Evolutionary conservation across 2,797 vertebrate species (phyloP), one percentile per base, ranked within the genome.

Genomic region (Fistularia tabacaria): DNA sequence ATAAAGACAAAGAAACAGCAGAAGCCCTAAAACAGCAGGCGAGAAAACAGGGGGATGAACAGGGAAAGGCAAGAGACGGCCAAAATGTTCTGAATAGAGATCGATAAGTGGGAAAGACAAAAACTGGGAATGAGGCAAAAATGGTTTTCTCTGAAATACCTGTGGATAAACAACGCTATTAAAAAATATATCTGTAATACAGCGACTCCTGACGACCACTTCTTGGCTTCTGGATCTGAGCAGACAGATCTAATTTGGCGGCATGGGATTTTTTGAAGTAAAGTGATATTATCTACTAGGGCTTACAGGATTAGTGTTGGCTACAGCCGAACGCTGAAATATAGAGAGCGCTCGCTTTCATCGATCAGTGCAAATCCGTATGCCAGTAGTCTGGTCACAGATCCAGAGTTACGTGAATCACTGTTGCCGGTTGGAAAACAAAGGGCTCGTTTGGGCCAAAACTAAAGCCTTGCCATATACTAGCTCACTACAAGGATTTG

Each of bases 201-300:
- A 65, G 10, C 15, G 44, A 25, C 10, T 49, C 56, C 40, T 9
- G 2, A 11, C 8, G 6, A 45, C 49, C 8, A 11, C 57, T 14
- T 13, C 56, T 62, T 65, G 49, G 56, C 62, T 47, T 50, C 38
- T 44, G 46, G 49, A 72, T 77, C 54, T 5, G 5, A 69, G 59
- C 39, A 40, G 7, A 8, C 39, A 25, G 25, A 25, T 2, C 25
- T 25, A 25, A 25, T 25, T 25, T 25, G 25, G 25, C 5, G 5
- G 25, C 5, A 40, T 40, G 3, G 39, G 10, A 10, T 40, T 40
- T 8, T 77, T 67, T 46, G 46, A 57, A 69, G 69, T 74, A 53
- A 83, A 83, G 80, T 82, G 82, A 86, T 85, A 85, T 82, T 85
- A 84, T 86, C 77, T 87, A 84, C 81, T 70, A 73, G 66, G 68